phyloP scores from a whole-genome alignment of 2,113 vertebrate species.

The Nyctibius bracteatus region DNA sequence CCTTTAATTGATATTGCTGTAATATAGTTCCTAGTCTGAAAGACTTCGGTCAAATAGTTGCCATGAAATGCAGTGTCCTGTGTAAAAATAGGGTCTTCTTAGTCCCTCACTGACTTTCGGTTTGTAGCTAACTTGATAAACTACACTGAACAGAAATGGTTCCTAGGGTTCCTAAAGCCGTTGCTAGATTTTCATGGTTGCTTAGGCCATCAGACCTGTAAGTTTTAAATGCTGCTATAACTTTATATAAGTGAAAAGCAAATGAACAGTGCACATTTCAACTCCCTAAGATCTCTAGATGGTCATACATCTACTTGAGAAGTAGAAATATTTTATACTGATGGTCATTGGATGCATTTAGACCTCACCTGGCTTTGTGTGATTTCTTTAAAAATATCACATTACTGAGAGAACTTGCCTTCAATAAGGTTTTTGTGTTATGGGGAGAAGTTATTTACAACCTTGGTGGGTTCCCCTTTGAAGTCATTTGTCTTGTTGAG shows the following conservation, averaged over 20 bases:
- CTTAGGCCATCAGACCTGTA: background rate
- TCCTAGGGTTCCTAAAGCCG: background rate
- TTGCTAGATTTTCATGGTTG: background rate
- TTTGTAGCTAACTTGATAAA: background rate
- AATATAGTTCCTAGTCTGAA: background rate
- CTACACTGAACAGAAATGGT: background rate
- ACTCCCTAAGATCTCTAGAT: background rate
- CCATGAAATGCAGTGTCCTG: background rate
- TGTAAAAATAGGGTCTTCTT: background rate
- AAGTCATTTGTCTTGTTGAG: slow-evolving; percentile 67
- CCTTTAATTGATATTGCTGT: background rate
- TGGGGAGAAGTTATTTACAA: slow-evolving; percentile 56
- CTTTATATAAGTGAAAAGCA: background rate
- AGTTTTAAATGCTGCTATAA: background rate
- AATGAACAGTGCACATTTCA: background rate
- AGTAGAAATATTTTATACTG: background rate
- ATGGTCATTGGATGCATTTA: background rate
- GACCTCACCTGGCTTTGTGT: slow-evolving; percentile 28
- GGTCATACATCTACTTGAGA: background rate
- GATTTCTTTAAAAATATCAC: slow-evolving; percentile 48
- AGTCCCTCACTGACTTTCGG: background rate
- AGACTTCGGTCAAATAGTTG: background rate
- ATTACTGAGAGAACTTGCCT: slow-evolving; percentile 27
- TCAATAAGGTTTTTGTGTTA: slow-evolving; percentile 49
- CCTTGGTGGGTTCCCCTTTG: slow-evolving; percentile 59